Evolutionary conservation across 1,140 invertebrate genomes (phyloP), one percentile per base, ranked within the genome.

Genomic region (Pteromalus puparum): DNA sequence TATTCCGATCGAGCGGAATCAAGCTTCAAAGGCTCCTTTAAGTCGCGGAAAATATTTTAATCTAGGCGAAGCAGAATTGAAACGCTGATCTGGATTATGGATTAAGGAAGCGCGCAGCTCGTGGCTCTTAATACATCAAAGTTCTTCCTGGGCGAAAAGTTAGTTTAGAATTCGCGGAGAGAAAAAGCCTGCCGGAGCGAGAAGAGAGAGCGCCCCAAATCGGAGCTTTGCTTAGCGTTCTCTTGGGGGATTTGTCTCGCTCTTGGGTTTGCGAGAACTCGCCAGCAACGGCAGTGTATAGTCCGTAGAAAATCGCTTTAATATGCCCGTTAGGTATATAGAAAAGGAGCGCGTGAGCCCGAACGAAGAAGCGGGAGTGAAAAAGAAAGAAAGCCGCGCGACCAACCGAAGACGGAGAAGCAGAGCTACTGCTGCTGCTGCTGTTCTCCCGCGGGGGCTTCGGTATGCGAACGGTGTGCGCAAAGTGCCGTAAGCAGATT

Each of bases 401-500:
- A 28, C 6, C 10, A 28, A 9, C 28, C 24, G 1, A 28, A 70
- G 28, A 26, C 28, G 24, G 9, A 70, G 67, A 68, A 26, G 26
- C 9, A 68, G 24, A 68, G n/a, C 48, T 46, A 9, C 42, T 46
- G 42, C 46, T 9, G 13, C 18, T 61, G 53, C 21, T 61, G 21
- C 53, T 6, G 53, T n/a, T 61, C 21, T 61, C 53, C 18, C 53
- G 38, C 3, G 53, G 53, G 53, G 53, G 53, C 53, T 61, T 61
- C 53, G 53, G 53, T 61, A 61, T 61, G 53, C 53, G 53, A 21
- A 61, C n/a, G 53, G 21, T 6, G 46, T 13, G 46, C 46, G 10
- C 38, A 48, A 13, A 48, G 46, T 13, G 68, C 68, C 46, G 83
- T 86, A 86, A 88, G 85, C 87, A 88, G 80, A 89, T 88, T 88